Evolutionary conservation across 2,113 vertebrate species (phyloP), one percentile per base, ranked within the genome.

Genomic region (Triplophysa dalaica): DNA sequence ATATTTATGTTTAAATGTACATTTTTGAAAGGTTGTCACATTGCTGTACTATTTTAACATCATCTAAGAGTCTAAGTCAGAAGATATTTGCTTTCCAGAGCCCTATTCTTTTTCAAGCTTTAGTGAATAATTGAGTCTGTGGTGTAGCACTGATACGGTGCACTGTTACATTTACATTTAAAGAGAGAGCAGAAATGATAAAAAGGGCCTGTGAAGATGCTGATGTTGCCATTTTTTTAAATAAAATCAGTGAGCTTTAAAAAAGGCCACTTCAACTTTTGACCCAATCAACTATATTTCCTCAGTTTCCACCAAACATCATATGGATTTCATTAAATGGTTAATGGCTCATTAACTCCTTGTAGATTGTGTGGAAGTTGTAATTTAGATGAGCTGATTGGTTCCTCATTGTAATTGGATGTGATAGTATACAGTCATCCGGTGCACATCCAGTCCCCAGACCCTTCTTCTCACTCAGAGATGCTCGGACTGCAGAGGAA

Each of bases 301-400:
- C 50, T 45, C 66, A 19, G 41, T 70, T 21, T 62, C 61, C 75
- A 52, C 72, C 62, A 26, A 3, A 48, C 45, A 65, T 65, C 43
- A 54, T 76, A 75, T 79, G 65, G 70, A 56, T 73, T 76, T 83
- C 54, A 81, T 85, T 85, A 85, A 82, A 78, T 77, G 70, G 76
- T 73, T 83, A 83, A 83, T 83, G 79, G 67, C 43, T 83, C 62
- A 76, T 83, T 85, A 83, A 81, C 79, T 85, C 60, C 79, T 84
- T 50, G 19, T 75, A 65, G 60, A 75, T 75, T n/a, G 58, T 17
- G 43, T 38, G 64, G 75, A 50, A n/a, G 54, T 60, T 10, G 58
- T 38, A 69, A 76, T 67, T 62, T 79, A 82, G 70, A 54, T 70
- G 76, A 33, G 80, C 41, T 80, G 83, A 85, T 85, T 82, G 77